phyloP scores from a whole-genome alignment of 2,888 invertebrate genomes.

The Syrphus vitripennis region DNA sequence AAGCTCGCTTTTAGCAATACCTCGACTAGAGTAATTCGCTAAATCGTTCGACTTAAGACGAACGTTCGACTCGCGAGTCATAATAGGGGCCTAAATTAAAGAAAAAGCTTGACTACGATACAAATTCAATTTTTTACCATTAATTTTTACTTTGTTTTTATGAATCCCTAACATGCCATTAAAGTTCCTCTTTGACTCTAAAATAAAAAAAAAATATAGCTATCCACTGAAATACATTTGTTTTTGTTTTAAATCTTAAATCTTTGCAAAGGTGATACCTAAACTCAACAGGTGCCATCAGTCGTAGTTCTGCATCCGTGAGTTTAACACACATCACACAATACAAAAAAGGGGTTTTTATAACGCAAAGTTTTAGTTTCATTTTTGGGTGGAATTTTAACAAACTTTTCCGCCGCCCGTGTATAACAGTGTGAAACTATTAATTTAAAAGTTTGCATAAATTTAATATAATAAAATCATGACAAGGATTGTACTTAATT shows the following conservation, averaged over 20 bases:
- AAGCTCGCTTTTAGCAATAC: no score
- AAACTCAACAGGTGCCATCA: slow-evolving; percentile 49
- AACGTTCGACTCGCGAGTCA: no score
- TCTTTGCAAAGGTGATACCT: slow-evolving; percentile 42
- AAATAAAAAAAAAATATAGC: not conserved
- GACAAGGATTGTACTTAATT: slow-evolving; percentile 56
- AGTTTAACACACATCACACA: slow-evolving; percentile 55
- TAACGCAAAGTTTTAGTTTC: slow-evolving; percentile 31
- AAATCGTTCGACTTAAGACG: no score
- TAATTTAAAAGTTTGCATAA: slow-evolving; percentile 24
- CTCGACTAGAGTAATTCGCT: no score
- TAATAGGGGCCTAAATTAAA: no score
- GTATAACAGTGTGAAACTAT: slow-evolving; percentile 48
- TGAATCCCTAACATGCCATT: not conserved
- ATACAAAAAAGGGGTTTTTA: slow-evolving; percentile 32
- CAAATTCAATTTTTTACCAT: no score
- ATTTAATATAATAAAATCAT: slow-evolving; percentile 5
- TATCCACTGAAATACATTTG: not conserved
- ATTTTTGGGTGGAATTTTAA: slow-evolving; percentile 58
- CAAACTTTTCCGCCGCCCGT: slow-evolving; percentile 24
- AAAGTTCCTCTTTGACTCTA: not conserved
- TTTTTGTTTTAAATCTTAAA: slow-evolving; percentile 2
- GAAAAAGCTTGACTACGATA: no score
- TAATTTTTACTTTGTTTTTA: not conserved
- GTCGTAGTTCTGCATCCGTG: slow-evolving; percentile 64